These are phyloP conservation scores for Tachina fera DNA, from an alignment of 2,888 invertebrate genomes.

Conservation along the genomic window DNA sequence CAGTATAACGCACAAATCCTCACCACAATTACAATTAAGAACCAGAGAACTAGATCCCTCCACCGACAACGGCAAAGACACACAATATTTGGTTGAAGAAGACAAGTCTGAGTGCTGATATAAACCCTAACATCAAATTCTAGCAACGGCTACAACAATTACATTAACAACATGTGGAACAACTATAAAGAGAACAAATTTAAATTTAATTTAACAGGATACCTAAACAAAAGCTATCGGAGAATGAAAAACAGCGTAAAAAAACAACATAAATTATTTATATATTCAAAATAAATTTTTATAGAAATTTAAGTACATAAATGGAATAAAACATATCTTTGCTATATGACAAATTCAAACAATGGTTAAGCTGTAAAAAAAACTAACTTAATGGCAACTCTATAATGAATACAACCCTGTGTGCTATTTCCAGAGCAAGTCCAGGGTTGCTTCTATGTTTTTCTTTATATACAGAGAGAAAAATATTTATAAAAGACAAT, in stretches of 20 bases:
- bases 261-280: slow-evolving; percentile 66
- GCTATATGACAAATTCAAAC: slow-evolving; percentile 54
- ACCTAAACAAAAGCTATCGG: slow-evolving; percentile 41
- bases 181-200: slow-evolving; percentile 73
- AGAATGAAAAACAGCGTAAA: slow-evolving; percentile 16
- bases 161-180: slow-evolving; percentile 68
- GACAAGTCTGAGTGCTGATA: slow-evolving; percentile 87
- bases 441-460: slow-evolving; percentile 17
- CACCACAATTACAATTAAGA: slow-evolving; percentile 88
- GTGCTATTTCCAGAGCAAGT: background rate
- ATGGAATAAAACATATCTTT: slow-evolving; percentile 68
- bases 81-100: slow-evolving; percentile 94
- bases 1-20: slow-evolving; percentile 91
- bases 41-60: slow-evolving; percentile 92
- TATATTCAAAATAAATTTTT: slow-evolving; percentile 59
- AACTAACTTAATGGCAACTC: slow-evolving; percentile 40
- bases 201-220: slow-evolving; percentile 71
- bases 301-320: slow-evolving; percentile 56
- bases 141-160: slow-evolving; percentile 71
- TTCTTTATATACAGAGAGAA: slow-evolving; percentile 33
- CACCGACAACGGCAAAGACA: slow-evolving; percentile 95
- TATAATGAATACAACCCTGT: slow-evolving; percentile 27
- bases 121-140: slow-evolving; percentile 76
- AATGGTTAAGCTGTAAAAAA: slow-evolving; percentile 31
- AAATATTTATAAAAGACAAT: slow-evolving; percentile 61